A percentile compares a stretch with the other conserved stretches of the same genome.
phyloP scores from a whole-genome alignment of 2,888 invertebrate species.

The Calameuta pallipes region DNA sequence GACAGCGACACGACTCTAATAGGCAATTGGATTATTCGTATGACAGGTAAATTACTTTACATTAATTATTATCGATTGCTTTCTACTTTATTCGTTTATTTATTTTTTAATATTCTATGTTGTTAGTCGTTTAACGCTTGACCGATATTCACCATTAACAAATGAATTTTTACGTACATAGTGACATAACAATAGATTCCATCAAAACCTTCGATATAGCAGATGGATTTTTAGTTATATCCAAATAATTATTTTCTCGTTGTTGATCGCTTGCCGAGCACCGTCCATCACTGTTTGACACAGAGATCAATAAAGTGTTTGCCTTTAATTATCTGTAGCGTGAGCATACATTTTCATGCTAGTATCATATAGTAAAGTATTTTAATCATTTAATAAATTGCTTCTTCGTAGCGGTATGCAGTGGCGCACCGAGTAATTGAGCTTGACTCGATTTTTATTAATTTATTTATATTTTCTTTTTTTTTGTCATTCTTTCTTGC shows the following conservation, averaged over 20 bases:
- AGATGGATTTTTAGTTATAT: not conserved
- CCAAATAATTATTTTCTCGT: not conserved
- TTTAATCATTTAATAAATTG: not conserved
- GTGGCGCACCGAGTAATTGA: not conserved
- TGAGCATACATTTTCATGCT: not conserved
- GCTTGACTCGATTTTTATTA: constrained; percentile 18
- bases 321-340: not conserved
- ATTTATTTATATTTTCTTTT: constrained; percentile 33
- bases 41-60: constrained; percentile 75
- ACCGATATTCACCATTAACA: not conserved
- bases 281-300: not conserved
- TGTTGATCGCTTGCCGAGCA: not conserved
- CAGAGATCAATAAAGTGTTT: not conserved
- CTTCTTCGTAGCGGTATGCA: not conserved
- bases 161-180: not conserved
- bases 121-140: not conserved
- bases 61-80: constrained; percentile 2
- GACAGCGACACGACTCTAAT: constrained; percentile 80
- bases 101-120: constrained; percentile 16
- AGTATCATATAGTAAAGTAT: not conserved
- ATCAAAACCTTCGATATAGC: not conserved
- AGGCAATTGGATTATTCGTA: constrained; percentile 81
- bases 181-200: not conserved
- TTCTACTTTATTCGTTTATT: constrained; percentile 21
- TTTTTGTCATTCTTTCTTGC: constrained; percentile 35